These are phyloP conservation scores for Bergia sp. DNA, from an alignment of 92 coral and sea anemone species.

Conservation along the genomic window DNA sequence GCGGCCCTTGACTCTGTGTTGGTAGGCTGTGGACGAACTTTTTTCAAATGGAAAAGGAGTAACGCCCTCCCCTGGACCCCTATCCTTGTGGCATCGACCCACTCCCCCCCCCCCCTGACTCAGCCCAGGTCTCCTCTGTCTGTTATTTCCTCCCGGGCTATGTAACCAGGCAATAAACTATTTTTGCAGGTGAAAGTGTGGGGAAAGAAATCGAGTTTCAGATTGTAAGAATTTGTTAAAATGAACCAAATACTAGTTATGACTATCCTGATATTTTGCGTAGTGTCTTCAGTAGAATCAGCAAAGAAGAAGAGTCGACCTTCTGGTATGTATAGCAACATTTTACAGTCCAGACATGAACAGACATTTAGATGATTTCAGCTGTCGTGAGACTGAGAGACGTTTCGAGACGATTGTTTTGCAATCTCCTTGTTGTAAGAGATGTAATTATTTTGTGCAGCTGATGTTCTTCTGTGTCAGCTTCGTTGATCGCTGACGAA, in stretches of 20 bases:
- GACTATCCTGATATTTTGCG: neutral
- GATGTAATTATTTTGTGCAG: too few relatives aligned
- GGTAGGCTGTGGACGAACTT: too few relatives aligned
- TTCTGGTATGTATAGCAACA: neutral
- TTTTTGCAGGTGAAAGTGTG: constrained; percentile 8
- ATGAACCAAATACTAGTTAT: neutral
- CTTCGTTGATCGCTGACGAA: too few relatives aligned
- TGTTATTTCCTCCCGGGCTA: neutral
- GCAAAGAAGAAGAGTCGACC: constrained; percentile 10
- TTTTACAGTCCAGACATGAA: neutral
- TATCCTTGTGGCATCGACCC: too few relatives aligned
- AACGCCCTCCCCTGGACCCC: too few relatives aligned
- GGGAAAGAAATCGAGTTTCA: neutral
- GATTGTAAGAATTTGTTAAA: neutral
- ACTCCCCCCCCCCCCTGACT: too few relatives aligned
- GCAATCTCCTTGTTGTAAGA: too few relatives aligned
- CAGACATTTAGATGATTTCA: neutral
- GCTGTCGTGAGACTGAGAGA: neutral
- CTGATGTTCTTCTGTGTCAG: too few relatives aligned
- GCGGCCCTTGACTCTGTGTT: too few relatives aligned
- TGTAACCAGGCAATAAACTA: neutral
- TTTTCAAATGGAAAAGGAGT: too few relatives aligned
- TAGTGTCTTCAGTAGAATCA: constrained; percentile 1
- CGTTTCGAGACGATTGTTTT: too few relatives aligned
- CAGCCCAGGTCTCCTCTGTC: too few relatives aligned